These are phyloP conservation scores for Romanogobio albipinnatus DNA, from an alignment of 2,113 vertebrate genomes.

Conservation along the genomic window DNA sequence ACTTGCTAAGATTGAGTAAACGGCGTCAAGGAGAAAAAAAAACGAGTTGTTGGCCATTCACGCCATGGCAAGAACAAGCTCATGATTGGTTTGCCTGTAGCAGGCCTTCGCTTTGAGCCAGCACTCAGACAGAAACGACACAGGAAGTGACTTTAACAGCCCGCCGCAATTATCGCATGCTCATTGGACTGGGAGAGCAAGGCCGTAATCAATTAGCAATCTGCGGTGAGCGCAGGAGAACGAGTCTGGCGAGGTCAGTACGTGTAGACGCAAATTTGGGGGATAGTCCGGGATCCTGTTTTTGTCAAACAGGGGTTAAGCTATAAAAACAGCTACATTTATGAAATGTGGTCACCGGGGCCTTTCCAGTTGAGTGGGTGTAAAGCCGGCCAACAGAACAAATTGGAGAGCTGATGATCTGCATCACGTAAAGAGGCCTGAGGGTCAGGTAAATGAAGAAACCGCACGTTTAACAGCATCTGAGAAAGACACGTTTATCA, in stretches of 20 bases:
- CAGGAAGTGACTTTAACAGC: slow-evolving; percentile 24
- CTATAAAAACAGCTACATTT: slow-evolving; percentile 44
- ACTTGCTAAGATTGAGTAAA: slow-evolving; percentile 6
- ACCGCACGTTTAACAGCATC: not conserved
- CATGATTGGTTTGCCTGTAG: slow-evolving; percentile 18
- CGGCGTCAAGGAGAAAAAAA: not conserved
- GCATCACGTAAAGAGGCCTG: not conserved
- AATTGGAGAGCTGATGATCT: slow-evolving; percentile 20
- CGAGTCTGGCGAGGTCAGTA: slow-evolving; percentile 10
- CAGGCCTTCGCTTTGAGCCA: not conserved
- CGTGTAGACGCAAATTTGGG: slow-evolving; percentile 4
- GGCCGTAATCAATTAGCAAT: slow-evolving; percentile 64
- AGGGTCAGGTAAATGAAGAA: not conserved
- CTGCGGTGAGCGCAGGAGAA: slow-evolving; percentile 49
- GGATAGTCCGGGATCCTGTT: slow-evolving; percentile 33
- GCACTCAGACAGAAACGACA: not conserved
- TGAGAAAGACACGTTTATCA: not conserved
- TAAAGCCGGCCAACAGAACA: slow-evolving; percentile 20
- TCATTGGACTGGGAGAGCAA: slow-evolving; percentile 37
- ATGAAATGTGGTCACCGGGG: slow-evolving; percentile 58
- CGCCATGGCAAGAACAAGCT: not conserved
- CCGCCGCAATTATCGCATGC: slow-evolving; percentile 50
- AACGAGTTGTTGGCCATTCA: not conserved
- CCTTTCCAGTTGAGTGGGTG: slow-evolving; percentile 11
- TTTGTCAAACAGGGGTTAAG: slow-evolving; percentile 5